Percentiles rank a stretch among this genome's conserved stretches.
Evolutionary conservation across 2,797 vertebrate genomes (phyloP).

Genomic region (Myotis myotis): DNA sequence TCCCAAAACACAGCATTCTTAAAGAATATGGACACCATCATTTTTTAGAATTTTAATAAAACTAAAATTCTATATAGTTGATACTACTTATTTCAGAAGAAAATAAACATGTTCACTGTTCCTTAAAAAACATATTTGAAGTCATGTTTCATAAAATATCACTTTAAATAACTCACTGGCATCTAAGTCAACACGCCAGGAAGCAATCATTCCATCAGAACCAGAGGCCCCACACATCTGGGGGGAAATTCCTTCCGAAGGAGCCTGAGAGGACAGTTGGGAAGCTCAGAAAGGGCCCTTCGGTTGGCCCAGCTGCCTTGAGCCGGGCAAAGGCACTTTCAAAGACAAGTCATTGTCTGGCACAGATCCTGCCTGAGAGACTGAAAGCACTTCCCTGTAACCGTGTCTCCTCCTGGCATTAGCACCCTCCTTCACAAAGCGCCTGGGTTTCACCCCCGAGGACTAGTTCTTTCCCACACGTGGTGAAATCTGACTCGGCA

Average conservation of each 20-base stretch:
- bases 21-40: neutral
- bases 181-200: neutral
- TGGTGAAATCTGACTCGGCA: conserved; percentile 74
- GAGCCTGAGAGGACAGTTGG: neutral
- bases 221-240: neutral
- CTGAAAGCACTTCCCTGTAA: conserved; percentile 6
- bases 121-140: neutral
- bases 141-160: neutral
- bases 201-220: neutral
- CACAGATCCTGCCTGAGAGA: neutral
- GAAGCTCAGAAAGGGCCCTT: neutral
- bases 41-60: neutral
- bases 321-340: neutral
- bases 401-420: conserved; percentile 30
- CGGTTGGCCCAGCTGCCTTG: neutral
- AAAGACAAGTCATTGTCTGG: conserved; percentile 7
- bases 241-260: neutral
- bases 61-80: neutral
- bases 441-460: neutral
- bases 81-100: neutral
- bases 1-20: neutral
- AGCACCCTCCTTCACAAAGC: conserved; percentile 32
- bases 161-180: neutral
- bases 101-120: neutral
- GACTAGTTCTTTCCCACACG: conserved; percentile 51